A percentile compares a stretch with the other conserved stretches of the same genome.
phyloP scores from a whole-genome alignment of 2,113 vertebrate genomes.

The Anguilla japonica region DNA sequence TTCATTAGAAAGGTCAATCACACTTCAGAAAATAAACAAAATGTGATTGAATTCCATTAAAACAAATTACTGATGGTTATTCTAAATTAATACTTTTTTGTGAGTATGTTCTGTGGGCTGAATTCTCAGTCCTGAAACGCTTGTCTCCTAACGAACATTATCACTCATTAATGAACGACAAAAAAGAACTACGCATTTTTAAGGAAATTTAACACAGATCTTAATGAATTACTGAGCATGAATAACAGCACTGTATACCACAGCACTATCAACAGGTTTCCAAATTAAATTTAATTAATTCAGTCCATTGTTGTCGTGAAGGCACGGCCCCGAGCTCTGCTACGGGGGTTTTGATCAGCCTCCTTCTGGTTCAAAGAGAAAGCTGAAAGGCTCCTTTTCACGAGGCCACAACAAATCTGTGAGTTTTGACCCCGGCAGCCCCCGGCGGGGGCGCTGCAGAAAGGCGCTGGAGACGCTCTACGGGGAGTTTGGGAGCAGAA shows the following conservation, averaged over 20 bases:
- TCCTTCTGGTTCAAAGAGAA: not conserved
- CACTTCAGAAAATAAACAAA: too few relatives aligned
- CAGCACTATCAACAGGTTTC: not conserved
- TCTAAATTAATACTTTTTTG: too few relatives aligned
- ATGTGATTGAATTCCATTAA: too few relatives aligned
- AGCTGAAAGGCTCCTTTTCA: constrained; percentile 16
- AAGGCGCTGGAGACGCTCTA: constrained; percentile 68
- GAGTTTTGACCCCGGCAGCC: constrained; percentile 58
- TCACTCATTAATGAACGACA: not conserved
- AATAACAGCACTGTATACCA: not conserved
- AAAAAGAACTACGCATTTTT: not conserved
- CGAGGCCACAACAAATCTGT: constrained; percentile 29
- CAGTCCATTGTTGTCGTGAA: too few relatives aligned
- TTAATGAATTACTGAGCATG: not conserved
- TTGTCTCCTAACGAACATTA: not conserved
- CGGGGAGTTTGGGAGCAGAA: constrained; percentile 57
- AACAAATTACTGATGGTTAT: too few relatives aligned
- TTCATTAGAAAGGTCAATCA: too few relatives aligned
- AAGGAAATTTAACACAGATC: not conserved
- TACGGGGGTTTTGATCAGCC: not conserved
- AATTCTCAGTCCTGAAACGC: too few relatives aligned
- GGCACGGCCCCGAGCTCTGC: not conserved
- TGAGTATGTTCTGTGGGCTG: too few relatives aligned
- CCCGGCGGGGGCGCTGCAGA: constrained; percentile 51
- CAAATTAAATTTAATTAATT: not conserved